These are phyloP conservation scores for Aricia agestis DNA, from an alignment of 1,140 invertebrate species.

Conservation along the genomic window DNA sequence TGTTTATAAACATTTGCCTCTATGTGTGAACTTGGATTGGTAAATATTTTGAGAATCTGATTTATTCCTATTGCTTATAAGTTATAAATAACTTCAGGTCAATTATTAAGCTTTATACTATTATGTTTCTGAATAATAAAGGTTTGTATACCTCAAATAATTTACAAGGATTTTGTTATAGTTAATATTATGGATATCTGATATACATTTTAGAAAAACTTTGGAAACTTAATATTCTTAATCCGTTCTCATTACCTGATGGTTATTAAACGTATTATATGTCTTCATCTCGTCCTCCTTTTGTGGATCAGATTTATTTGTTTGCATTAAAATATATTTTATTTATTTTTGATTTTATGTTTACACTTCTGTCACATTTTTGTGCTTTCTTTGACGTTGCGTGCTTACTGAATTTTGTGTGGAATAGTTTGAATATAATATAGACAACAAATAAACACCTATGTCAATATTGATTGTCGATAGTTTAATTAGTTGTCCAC, in stretches of 20 bases:
- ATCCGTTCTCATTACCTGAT: slow-evolving; percentile 34
- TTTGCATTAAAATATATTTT: slow-evolving; percentile 3
- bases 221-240: background rate
- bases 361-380: background rate
- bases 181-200: background rate
- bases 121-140: background rate
- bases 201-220: background rate
- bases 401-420: background rate
- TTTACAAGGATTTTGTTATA: too few relatives aligned
- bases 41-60: background rate
- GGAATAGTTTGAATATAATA: background rate
- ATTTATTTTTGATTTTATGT: background rate
- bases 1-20: slow-evolving; percentile 49
- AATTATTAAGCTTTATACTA: background rate
- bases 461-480: background rate
- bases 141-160: background rate
- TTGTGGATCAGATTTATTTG: background rate
- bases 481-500: background rate
- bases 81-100: too few relatives aligned
- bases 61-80: slow-evolving; percentile 14
- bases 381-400: background rate
- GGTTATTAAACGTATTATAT: slow-evolving; percentile 45
- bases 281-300: slow-evolving; percentile 20
- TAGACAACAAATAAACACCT: background rate
- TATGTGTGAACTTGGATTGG: background rate